phyloP scores from a whole-genome alignment of 1,140 invertebrate genomes.

The Asbolus verrucosus region DNA sequence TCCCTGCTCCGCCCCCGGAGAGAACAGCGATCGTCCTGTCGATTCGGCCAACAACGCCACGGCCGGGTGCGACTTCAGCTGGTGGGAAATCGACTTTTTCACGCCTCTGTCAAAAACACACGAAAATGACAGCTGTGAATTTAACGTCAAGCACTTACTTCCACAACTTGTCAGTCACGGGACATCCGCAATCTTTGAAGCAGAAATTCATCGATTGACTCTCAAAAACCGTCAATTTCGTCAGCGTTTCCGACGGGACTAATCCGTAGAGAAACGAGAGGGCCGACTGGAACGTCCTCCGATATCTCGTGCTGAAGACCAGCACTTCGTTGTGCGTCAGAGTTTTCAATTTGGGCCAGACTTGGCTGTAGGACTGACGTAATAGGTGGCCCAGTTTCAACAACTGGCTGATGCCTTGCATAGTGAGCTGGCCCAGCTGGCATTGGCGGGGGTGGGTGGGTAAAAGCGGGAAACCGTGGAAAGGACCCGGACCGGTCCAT shows the following conservation, averaged over 20 bases:
- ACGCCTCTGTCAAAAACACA: slow-evolving; percentile 59
- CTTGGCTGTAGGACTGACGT: slow-evolving; percentile 74
- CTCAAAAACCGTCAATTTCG: slow-evolving; percentile 72
- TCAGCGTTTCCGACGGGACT: slow-evolving; percentile 69
- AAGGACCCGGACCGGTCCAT: slow-evolving; percentile 83
- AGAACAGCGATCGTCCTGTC: slow-evolving; percentile 60
- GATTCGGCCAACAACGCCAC: slow-evolving; percentile 66
- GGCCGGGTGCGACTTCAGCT: slow-evolving; percentile 75
- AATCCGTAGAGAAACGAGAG: slow-evolving; percentile 84
- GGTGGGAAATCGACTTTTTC: slow-evolving; percentile 57
- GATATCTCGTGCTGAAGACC: slow-evolving; percentile 84
- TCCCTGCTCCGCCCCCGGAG: slow-evolving; percentile 56
- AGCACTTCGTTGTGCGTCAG: slow-evolving; percentile 73
- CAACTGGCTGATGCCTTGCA: slow-evolving; percentile 74
- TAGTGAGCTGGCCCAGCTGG: slow-evolving; percentile 79
- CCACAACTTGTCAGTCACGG: slow-evolving; percentile 75
- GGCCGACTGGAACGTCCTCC: slow-evolving; percentile 90
- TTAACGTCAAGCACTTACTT: slow-evolving; percentile 64
- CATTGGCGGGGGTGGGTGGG: slow-evolving; percentile 73
- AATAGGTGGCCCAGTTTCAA: slow-evolving; percentile 81
- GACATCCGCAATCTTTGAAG: slow-evolving; percentile 84
- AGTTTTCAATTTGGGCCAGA: slow-evolving; percentile 59
- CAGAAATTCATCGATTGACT: slow-evolving; percentile 88
- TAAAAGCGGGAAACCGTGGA: slow-evolving; percentile 83
- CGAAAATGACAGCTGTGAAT: slow-evolving; percentile 31